These are phyloP conservation scores for Micrasema minimum DNA, from an alignment of 1,140 invertebrate genomes.

Conservation along the genomic window DNA sequence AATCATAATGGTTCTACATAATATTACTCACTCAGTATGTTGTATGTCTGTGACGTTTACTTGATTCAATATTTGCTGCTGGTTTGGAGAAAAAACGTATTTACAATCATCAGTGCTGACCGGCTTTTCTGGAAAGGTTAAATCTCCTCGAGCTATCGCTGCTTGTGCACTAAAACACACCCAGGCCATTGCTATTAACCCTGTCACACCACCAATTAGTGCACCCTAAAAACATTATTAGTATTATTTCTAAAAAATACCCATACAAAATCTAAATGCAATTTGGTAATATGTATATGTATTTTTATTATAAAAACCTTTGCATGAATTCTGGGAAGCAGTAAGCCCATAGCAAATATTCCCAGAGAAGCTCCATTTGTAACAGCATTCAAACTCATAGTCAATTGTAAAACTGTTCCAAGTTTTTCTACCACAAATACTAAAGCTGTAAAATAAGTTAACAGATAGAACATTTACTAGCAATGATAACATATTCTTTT, in stretches of 20 bases:
- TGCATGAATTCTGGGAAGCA: slow-evolving; percentile 82
- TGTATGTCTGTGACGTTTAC: slow-evolving; percentile 42
- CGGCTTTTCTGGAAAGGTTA: slow-evolving; percentile 73
- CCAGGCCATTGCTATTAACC: slow-evolving; percentile 83
- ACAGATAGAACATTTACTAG: no score
- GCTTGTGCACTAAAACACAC: slow-evolving; percentile 83
- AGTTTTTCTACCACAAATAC: slow-evolving; percentile 75
- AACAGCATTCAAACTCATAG: slow-evolving; percentile 75
- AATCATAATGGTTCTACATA: no score
- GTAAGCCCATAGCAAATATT: slow-evolving; percentile 83
- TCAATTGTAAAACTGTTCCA: slow-evolving; percentile 69
- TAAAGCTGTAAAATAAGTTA: slow-evolving; percentile 55
- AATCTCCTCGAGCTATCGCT: slow-evolving; percentile 71
- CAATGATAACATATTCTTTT: no score
- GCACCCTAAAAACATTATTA: slow-evolving; percentile 75
- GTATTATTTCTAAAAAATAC: background rate
- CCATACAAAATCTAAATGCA: background rate
- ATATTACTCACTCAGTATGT: slow-evolving; percentile 29
- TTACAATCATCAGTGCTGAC: slow-evolving; percentile 79
- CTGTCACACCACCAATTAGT: slow-evolving; percentile 76
- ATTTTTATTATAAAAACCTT: slow-evolving; percentile 58
- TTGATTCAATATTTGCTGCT: slow-evolving; percentile 39
- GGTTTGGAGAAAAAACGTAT: slow-evolving; percentile 63
- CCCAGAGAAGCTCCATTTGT: slow-evolving; percentile 81
- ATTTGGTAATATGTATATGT: background rate